A percentile compares a stretch with the other conserved stretches of the same genome.
Evolutionary conservation across 2,113 vertebrate species (phyloP).

Genomic region (Forbesichthys papilliferus): DNA sequence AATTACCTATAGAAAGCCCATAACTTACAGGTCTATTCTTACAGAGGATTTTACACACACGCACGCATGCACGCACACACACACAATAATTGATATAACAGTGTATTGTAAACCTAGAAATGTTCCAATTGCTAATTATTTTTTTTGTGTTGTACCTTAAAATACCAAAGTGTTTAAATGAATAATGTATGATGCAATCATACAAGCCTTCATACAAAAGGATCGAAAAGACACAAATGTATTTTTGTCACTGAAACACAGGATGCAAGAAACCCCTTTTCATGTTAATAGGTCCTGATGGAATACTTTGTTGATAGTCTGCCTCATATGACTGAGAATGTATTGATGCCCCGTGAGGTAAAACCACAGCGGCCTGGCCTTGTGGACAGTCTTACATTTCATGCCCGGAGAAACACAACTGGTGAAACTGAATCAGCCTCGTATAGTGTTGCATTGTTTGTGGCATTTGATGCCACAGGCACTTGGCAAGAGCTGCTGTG

Average conservation of each 20-base stretch:
- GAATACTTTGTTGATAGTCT: conserved; percentile 34
- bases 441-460: conserved; percentile 69
- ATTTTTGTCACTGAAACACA: not conserved
- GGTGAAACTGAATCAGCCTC: conserved; percentile 66
- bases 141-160: too few relatives aligned
- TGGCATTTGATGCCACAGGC: conserved; percentile 60
- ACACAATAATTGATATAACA: too few relatives aligned
- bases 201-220: not conserved
- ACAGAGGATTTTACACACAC: too few relatives aligned
- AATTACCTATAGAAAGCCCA: too few relatives aligned
- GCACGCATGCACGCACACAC: too few relatives aligned
- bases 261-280: not conserved
- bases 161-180: too few relatives aligned
- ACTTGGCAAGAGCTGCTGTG: conserved; percentile 50
- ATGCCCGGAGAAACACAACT: conserved; percentile 50
- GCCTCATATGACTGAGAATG: conserved; percentile 24
- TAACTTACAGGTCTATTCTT: too few relatives aligned
- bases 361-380: conserved; percentile 16
- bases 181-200: too few relatives aligned
- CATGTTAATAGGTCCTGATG: conserved; percentile 10
- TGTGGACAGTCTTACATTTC: conserved; percentile 58
- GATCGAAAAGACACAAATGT: not conserved
- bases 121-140: too few relatives aligned
- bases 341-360: conserved; percentile 20
- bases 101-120: too few relatives aligned